phyloP scores from a whole-genome alignment of 64 coral and sea anemone genomes.

The Hydrozoanthus tunicans region DNA sequence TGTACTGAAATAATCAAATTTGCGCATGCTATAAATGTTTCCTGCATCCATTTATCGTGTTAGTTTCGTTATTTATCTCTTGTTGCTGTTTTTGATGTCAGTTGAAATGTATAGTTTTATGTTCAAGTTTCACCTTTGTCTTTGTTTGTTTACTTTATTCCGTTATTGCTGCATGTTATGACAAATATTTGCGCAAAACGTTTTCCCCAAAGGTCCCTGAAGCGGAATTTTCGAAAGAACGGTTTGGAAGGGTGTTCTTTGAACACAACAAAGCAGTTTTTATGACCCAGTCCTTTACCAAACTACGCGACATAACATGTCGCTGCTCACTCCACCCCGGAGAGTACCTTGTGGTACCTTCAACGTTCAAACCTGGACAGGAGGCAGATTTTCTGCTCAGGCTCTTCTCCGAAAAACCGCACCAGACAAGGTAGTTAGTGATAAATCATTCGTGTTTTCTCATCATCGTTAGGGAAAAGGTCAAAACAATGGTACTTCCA shows the following conservation, averaged over 20 bases:
- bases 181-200: background rate
- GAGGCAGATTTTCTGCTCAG: slow-evolving; percentile 79
- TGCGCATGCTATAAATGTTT: too few species aligned
- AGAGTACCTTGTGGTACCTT: slow-evolving; percentile 82
- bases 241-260: slow-evolving; percentile 70
- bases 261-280: slow-evolving; percentile 70
- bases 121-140: too few species aligned
- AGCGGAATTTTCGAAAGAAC: slow-evolving; percentile 42
- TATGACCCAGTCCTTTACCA: slow-evolving; percentile 84
- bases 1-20: too few species aligned
- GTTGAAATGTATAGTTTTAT: too few species aligned
- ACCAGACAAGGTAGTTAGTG: slow-evolving; percentile 64
- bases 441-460: background rate
- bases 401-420: slow-evolving; percentile 87
- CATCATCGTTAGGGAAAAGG: background rate
- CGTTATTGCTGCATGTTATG: too few species aligned
- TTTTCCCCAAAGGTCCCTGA: slow-evolving; percentile 59
- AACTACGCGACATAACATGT: slow-evolving; percentile 79
- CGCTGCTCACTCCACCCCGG: slow-evolving; percentile 67
- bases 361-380: slow-evolving; percentile 78
- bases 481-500: too few species aligned
- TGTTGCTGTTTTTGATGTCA: too few species aligned
- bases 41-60: too few species aligned
- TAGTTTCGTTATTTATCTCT: too few species aligned
- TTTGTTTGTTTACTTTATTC: background rate